Evolutionary conservation across 1,140 invertebrate genomes (phyloP).

Genomic region (Batillaria attramentaria): DNA sequence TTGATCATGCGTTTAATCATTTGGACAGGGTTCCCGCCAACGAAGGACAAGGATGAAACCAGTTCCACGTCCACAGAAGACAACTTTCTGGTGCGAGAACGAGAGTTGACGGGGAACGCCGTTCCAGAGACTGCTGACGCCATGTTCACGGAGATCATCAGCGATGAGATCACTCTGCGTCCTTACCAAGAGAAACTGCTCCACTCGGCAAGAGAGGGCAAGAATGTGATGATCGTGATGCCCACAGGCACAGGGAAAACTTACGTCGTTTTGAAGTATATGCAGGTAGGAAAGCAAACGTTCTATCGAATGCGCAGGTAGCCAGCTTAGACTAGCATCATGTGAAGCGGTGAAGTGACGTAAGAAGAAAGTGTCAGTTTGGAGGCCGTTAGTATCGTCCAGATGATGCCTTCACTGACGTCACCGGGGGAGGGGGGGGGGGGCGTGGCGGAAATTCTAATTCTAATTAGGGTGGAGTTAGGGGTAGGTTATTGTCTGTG

Average conservation of each 20-base stretch:
- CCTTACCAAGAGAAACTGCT: conserved; percentile 19
- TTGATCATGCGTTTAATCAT: no score
- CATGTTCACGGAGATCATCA: neutral
- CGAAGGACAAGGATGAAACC: no score
- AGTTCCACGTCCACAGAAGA: conserved; percentile 4
- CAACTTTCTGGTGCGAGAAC: conserved; percentile 6
- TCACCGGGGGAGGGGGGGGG: conserved; percentile 5
- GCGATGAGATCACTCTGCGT: conserved; percentile 6
- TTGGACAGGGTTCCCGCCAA: no score
- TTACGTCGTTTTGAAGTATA: conserved; percentile 17
- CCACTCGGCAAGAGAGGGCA: neutral
- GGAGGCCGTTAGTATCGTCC: neutral
- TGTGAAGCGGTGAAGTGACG: neutral
- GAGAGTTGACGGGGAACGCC: neutral
- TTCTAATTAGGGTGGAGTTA: conserved; percentile 8
- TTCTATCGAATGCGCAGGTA: no score
- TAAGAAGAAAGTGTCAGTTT: neutral
- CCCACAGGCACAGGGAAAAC: conserved; percentile 27
- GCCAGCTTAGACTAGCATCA: no score
- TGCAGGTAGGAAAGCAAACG: conserved; percentile 1
- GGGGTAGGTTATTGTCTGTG: no score
- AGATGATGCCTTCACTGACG: neutral
- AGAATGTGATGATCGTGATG: conserved; percentile 1
- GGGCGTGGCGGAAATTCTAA: conserved; percentile 1
- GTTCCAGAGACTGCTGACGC: neutral